A percentile compares a stretch with the other conserved stretches of the same genome.
phyloP scores from a whole-genome alignment of 2,888 invertebrate species.

The Plemyria rubiginata region DNA sequence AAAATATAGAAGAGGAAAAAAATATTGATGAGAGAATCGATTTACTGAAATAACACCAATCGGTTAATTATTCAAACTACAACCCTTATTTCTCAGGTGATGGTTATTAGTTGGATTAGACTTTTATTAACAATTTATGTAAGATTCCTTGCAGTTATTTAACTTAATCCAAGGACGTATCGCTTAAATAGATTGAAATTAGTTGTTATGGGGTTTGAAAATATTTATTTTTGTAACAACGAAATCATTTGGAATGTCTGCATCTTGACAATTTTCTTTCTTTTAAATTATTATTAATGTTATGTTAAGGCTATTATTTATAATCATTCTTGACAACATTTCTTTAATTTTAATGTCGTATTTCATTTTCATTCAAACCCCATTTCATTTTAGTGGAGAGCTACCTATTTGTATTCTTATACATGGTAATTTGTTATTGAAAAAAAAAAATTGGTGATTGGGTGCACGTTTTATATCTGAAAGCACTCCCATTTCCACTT shows the following conservation, averaged over 20 bases:
- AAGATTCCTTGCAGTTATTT: constrained; percentile 23
- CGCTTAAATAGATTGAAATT: constrained; percentile 65
- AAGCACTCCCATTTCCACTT: constrained; percentile 76
- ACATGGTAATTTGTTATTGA: constrained; percentile 46
- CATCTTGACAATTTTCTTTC: constrained; percentile 84
- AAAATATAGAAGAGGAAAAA: not conserved
- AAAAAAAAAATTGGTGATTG: constrained; percentile 67
- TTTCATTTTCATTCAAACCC: constrained; percentile 80
- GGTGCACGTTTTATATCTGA: constrained; percentile 79
- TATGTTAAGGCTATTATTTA: constrained; percentile 65
- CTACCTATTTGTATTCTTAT: constrained; percentile 65
- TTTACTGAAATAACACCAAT: not conserved
- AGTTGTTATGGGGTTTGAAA: constrained; percentile 83
- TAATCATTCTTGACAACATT: constrained; percentile 66
- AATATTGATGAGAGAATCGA: not conserved
- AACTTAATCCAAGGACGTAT: constrained; percentile 48
- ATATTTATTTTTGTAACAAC: constrained; percentile 71
- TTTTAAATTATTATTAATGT: constrained; percentile 58
- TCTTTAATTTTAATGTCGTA: constrained; percentile 53
- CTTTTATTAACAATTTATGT: constrained; percentile 21
- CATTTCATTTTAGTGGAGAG: constrained; percentile 81
- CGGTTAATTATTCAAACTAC: not conserved
- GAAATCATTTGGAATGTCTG: constrained; percentile 81
- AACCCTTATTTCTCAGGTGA: constrained; percentile 51
- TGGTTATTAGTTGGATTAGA: constrained; percentile 45